Evolutionary conservation across 2,888 invertebrate species (phyloP).

Genomic region (Halocaridina rubra): DNA sequence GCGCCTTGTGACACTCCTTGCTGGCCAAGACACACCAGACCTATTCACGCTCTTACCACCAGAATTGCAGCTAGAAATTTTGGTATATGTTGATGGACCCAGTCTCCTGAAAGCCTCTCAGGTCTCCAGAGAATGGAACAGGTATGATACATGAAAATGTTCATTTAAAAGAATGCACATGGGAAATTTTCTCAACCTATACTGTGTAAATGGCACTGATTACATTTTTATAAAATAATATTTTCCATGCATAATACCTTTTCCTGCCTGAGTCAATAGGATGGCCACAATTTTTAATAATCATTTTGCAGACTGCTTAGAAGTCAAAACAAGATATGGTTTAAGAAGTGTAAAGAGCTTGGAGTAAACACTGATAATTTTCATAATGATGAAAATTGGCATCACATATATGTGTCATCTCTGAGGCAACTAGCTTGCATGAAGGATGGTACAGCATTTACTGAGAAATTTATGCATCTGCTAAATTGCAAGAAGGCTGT

Average conservation of each 20-base stretch:
- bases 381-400: conserved; percentile 22
- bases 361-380: conserved; percentile 35
- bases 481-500: conserved; percentile 52
- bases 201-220: too few species aligned
- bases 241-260: background rate
- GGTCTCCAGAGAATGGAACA: conserved; percentile 51
- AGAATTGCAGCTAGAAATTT: conserved; percentile 46
- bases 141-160: conserved; percentile 19
- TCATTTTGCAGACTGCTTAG: conserved; percentile 37
- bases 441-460: conserved; percentile 41
- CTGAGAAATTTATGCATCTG: conserved; percentile 43
- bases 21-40: conserved; percentile 48
- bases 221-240: too few species aligned
- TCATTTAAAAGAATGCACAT: too few species aligned
- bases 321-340: conserved; percentile 30
- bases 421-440: conserved; percentile 25
- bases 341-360: conserved; percentile 38
- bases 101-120: conserved; percentile 49
- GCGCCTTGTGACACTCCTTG: conserved; percentile 19
- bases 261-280: background rate
- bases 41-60: conserved; percentile 51
- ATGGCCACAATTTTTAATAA: background rate
- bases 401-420: conserved; percentile 22
- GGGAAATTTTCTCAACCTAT: too few species aligned
- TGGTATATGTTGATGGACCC: conserved; percentile 56